Conservation (phyloP, 2,113 vertebrate species). For the Chlorodrepanis virens region DNA sequence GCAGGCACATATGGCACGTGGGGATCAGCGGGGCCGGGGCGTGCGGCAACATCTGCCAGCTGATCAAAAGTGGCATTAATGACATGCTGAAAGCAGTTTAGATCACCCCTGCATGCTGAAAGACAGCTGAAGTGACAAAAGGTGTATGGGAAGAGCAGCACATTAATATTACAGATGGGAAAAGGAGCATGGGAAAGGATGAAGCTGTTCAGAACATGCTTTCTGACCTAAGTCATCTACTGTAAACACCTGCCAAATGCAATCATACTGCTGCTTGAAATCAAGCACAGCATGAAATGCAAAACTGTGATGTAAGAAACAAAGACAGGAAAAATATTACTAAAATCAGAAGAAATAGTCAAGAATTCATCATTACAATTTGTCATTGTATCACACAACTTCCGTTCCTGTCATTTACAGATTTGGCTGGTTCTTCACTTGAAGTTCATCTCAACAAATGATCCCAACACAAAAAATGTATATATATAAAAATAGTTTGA, state of each 20-base stretch:
- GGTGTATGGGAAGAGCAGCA: background rate
- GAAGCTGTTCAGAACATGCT: background rate
- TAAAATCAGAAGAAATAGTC: background rate
- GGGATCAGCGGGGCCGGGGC: background rate
- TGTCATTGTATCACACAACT: background rate
- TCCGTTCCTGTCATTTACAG: background rate
- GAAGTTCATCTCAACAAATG: background rate
- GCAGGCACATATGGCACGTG: background rate
- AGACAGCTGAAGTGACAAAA: background rate
- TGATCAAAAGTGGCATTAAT: conserved; percentile 3
- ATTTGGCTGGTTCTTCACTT: background rate
- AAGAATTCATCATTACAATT: background rate
- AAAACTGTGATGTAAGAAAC: background rate
- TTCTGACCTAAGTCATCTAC: background rate
- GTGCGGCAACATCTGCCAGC: background rate
- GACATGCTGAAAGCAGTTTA: background rate
- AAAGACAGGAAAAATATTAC: background rate
- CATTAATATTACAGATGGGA: background rate
- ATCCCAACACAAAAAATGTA: background rate
- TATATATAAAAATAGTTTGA: background rate
- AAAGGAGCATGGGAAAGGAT: background rate
- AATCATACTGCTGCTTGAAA: background rate
- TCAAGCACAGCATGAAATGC: background rate
- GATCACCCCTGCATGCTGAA: background rate
- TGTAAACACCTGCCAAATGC: background rate